Evolutionary conservation across 2,113 vertebrate species (phyloP).

Genomic region (Campylomormyrus numenius): DNA sequence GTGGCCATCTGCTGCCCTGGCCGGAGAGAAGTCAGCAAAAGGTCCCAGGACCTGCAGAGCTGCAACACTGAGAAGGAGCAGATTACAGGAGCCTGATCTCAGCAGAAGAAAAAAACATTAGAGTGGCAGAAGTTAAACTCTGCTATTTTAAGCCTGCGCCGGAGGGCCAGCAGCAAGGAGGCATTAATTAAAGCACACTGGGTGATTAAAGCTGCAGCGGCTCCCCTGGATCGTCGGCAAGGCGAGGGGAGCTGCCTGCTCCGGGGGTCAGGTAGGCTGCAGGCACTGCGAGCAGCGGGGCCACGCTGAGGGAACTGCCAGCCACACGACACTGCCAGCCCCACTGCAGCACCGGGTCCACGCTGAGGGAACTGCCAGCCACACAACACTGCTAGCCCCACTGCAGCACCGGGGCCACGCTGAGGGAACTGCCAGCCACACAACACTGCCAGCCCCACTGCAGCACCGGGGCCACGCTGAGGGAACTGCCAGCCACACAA

Average conservation of each 20-base stretch:
- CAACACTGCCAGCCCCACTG: background rate
- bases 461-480: background rate
- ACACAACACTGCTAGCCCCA: background rate
- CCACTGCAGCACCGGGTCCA: background rate
- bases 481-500: background rate
- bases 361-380: background rate
- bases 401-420: background rate
- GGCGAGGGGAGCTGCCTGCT: background rate
- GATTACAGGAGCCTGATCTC: background rate
- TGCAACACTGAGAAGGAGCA: background rate
- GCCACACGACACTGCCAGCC: background rate
- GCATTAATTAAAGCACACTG: conserved; percentile 48
- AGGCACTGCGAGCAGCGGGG: background rate
- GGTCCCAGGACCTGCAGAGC: background rate
- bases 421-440: background rate
- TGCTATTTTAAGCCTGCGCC: conserved; percentile 48
- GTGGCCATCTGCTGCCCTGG: background rate
- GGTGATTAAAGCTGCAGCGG: conserved; percentile 50
- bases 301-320: background rate
- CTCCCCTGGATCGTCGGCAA: conserved; percentile 11
- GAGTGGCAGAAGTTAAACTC: background rate
- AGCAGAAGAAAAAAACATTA: background rate
- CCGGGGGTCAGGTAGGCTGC: background rate
- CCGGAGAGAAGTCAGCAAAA: background rate
- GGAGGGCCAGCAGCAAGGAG: conserved; percentile 27